A percentile compares a stretch with the other conserved stretches of the same genome.
Evolutionary conservation across 2,888 invertebrate species (phyloP).

Genomic region (Calameuta idolon): DNA sequence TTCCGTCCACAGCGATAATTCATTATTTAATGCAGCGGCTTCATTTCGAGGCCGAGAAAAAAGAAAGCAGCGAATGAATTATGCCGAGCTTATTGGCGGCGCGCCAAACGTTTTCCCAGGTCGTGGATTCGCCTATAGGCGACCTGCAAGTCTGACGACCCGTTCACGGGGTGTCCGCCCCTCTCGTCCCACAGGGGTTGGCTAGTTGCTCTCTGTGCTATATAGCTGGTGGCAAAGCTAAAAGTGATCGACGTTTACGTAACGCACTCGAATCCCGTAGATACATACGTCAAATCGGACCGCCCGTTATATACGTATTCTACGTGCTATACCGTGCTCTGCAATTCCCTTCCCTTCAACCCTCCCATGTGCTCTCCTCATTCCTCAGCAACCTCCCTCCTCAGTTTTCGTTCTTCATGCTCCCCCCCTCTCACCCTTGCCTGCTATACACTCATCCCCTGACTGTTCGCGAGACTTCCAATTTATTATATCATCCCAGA

Average conservation of each 20-base stretch:
- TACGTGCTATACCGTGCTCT: not conserved
- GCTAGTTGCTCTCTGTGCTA: not conserved
- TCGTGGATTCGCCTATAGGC: not conserved
- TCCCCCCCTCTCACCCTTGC: not conserved
- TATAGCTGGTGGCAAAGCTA: not conserved
- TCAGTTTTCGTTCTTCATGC: not conserved
- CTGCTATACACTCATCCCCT: not conserved
- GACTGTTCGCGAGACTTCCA: not conserved
- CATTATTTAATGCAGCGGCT: slow-evolving; percentile 23
- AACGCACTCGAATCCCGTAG: not conserved
- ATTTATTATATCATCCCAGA: slow-evolving; percentile 4
- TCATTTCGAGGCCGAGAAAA: slow-evolving; percentile 26
- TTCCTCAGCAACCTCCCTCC: not conserved
- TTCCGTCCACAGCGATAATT: slow-evolving; percentile 16
- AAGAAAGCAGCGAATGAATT: slow-evolving; percentile 43
- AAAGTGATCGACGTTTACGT: not conserved
- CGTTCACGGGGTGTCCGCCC: not conserved
- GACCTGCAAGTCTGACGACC: not conserved
- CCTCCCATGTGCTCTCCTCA: not conserved
- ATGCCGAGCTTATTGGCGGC: slow-evolving; percentile 46
- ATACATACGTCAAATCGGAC: not conserved
- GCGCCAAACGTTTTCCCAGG: slow-evolving; percentile 50
- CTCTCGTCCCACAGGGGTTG: not conserved
- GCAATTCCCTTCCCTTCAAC: not conserved
- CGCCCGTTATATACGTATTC: not conserved